These are phyloP conservation scores for Tillus elongatus DNA, from an alignment of 2,888 invertebrate genomes.

Conservation along the genomic window DNA sequence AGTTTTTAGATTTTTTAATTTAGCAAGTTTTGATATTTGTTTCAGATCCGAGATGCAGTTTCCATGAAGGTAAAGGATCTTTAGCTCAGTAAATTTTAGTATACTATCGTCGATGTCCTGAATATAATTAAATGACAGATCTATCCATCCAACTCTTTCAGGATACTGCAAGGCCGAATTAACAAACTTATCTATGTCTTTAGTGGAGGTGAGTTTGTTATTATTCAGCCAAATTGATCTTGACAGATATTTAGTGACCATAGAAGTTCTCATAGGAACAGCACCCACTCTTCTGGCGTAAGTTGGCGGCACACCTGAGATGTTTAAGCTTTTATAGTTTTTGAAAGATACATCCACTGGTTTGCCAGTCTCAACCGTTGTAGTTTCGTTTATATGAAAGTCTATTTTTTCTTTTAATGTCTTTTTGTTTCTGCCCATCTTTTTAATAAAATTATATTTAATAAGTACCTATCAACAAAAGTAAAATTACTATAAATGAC, in stretches of 20 bases:
- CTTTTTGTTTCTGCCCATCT: too few species aligned
- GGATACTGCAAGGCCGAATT: slow-evolving; percentile 40
- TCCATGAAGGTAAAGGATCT: slow-evolving; percentile 54
- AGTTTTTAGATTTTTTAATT: background rate
- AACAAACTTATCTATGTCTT: slow-evolving; percentile 37
- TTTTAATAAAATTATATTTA: too few species aligned
- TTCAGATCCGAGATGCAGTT: slow-evolving; percentile 47
- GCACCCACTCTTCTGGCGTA: slow-evolving; percentile 36
- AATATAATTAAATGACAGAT: slow-evolving; percentile 46
- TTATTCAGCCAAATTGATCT: slow-evolving; percentile 46
- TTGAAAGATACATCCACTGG: background rate
- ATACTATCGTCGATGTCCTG: slow-evolving; percentile 39
- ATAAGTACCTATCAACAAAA: too few species aligned
- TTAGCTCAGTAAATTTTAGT: slow-evolving; percentile 43
- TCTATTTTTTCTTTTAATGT: background rate
- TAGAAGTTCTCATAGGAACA: slow-evolving; percentile 35
- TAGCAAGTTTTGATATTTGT: slow-evolving; percentile 43
- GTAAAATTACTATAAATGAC: too few species aligned
- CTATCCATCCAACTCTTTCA: slow-evolving; percentile 43
- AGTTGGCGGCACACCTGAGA: background rate
- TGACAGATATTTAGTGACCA: slow-evolving; percentile 40
- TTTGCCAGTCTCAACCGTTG: background rate
- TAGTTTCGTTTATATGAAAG: background rate
- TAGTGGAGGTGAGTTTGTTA: slow-evolving; percentile 39
- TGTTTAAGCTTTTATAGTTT: background rate